Percentiles rank a stretch among this genome's conserved stretches.
phyloP scores from a whole-genome alignment of 2,888 invertebrate genomes.

The Bursaphelenchus okinawaensis region DNA sequence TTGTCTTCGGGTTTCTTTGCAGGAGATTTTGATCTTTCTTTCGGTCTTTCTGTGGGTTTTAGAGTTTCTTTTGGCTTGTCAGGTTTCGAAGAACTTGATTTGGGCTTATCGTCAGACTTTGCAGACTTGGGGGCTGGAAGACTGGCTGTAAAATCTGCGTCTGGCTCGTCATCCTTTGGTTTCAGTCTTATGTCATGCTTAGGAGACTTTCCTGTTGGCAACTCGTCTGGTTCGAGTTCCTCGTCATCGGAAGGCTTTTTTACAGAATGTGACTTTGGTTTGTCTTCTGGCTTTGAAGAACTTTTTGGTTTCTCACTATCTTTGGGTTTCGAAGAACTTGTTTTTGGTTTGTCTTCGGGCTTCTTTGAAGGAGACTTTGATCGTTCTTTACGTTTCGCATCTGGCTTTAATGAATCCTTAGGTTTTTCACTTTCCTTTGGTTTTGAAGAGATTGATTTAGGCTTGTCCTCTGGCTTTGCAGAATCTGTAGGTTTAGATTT shows the following conservation, averaged over 20 bases:
- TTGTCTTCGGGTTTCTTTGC: background rate
- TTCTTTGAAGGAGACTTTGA: constrained; percentile 7
- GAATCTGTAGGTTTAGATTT: no score
- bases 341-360: background rate
- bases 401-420: background rate
- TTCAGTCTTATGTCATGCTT: constrained; percentile 9
- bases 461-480: constrained; percentile 2
- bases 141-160: no score
- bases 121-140: no score
- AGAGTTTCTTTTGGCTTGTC: constrained; percentile 28
- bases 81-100: background rate
- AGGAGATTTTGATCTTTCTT: background rate
- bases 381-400: background rate
- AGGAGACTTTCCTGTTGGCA: background rate
- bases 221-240: background rate
- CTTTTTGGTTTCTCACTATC: background rate
- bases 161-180: constrained; percentile 6
- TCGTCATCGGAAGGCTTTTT: constrained; percentile 5
- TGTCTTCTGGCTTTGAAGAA: background rate
- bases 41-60: background rate
- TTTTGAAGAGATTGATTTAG: background rate
- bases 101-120: constrained; percentile 19
- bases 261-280: no score
- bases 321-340: constrained; percentile 8
- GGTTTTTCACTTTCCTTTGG: constrained; percentile 7